A percentile compares a stretch with the other conserved stretches of the same genome.
These are phyloP conservation scores for Cheirogaleus major DNA, from an alignment of 2,797 vertebrate species.

Conservation along the genomic window DNA sequence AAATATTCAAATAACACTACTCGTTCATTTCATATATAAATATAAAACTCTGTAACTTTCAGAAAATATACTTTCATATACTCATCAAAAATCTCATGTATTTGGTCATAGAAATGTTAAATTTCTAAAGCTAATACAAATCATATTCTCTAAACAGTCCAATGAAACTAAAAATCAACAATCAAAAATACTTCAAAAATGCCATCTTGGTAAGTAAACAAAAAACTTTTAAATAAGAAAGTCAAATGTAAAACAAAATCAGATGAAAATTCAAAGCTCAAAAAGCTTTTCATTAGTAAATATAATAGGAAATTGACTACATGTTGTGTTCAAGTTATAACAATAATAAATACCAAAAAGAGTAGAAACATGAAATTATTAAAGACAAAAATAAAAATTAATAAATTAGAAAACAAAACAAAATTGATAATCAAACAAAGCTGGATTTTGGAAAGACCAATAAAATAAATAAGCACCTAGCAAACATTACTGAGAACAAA, in stretches of 20 bases:
- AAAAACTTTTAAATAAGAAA: background rate
- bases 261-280: background rate
- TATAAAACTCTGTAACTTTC: background rate
- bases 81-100: background rate
- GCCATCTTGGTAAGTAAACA: background rate
- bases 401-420: background rate
- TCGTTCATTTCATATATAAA: background rate
- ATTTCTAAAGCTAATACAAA: constrained; percentile 26
- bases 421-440: background rate
- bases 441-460: background rate
- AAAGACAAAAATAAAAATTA: background rate
- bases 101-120: background rate
- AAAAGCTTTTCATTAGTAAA: background rate
- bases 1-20: constrained; percentile 21
- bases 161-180: background rate
- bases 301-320: background rate
- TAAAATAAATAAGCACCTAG: background rate
- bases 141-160: background rate
- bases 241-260: background rate
- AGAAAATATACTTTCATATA: background rate
- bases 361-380: background rate
- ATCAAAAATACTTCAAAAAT: background rate
- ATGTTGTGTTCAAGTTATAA: background rate
- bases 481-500: background rate
- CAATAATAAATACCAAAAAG: background rate